A percentile compares a stretch with the other conserved stretches of the same genome.
phyloP scores from a whole-genome alignment of 2,888 invertebrate genomes.

The Nudaria mundana region DNA sequence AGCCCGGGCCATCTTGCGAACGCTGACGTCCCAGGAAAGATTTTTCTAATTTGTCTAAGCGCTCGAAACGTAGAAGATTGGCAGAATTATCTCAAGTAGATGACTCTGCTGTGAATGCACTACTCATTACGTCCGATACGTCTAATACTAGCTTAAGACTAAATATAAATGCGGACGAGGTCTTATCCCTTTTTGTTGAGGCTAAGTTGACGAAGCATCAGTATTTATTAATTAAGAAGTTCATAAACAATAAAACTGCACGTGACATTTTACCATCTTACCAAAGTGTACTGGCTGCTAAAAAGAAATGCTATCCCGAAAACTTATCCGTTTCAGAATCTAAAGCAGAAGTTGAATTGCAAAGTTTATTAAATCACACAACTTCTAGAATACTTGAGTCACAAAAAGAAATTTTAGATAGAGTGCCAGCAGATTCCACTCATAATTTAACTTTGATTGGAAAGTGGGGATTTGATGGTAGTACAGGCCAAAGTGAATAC shows the following conservation, averaged over 20 bases:
- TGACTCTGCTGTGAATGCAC: conserved; percentile 3
- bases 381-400: conserved; percentile 5
- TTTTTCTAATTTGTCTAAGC: background rate
- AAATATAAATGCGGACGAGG: conserved; percentile 2
- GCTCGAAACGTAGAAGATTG: conserved; percentile 2
- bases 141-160: background rate
- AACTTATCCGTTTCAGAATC: background rate
- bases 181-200: conserved; percentile 8
- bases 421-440: conserved; percentile 1
- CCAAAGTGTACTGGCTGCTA: conserved; percentile 5
- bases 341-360: conserved; percentile 6
- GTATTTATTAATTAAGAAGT: conserved; percentile 7
- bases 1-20: too few species aligned
- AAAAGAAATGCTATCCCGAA: conserved; percentile 6
- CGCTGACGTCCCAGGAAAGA: background rate
- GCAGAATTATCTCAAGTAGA: conserved; percentile 1
- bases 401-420: conserved; percentile 8
- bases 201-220: conserved; percentile 9
- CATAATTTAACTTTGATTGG: conserved; percentile 6
- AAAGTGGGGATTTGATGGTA: conserved; percentile 7
- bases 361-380: conserved; percentile 9
- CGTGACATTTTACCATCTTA: conserved; percentile 7
- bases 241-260: conserved; percentile 2
- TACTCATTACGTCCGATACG: background rate
- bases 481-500: conserved; percentile 8